These are phyloP conservation scores for Herpailurus yagouaroundi DNA, from an alignment of 2,113 vertebrate genomes.

Conservation along the genomic window DNA sequence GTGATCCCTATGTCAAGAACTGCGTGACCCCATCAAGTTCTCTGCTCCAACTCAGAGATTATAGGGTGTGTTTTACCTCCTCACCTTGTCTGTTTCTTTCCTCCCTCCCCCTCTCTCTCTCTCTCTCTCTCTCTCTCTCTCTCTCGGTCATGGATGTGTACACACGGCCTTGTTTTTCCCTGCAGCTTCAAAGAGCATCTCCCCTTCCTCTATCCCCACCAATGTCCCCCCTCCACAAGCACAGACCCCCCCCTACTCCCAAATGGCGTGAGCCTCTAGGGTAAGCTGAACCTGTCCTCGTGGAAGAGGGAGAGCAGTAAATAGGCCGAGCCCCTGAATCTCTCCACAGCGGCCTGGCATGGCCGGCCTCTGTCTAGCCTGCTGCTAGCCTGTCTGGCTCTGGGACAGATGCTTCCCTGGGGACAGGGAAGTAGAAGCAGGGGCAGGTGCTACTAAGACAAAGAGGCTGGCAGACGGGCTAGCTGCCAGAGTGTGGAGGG, in stretches of 20 bases:
- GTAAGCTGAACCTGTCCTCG: neutral
- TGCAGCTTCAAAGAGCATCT: neutral
- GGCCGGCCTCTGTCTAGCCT: neutral
- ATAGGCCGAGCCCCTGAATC: neutral
- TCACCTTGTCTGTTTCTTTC: neutral
- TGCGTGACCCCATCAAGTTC: no score
- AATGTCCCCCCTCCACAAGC: neutral
- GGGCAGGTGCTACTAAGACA: neutral
- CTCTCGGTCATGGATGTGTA: neutral
- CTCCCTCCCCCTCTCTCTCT: neutral
- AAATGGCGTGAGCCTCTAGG: accelerated
- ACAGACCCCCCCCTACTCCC: neutral
- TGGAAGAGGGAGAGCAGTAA: neutral
- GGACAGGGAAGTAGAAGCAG: neutral
- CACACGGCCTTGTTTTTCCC: neutral
- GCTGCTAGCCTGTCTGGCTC: neutral
- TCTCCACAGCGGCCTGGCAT: neutral
- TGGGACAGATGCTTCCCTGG: neutral
- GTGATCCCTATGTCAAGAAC: neutral
- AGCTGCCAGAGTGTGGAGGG: neutral
- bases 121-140: neutral
- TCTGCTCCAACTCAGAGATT: neutral
- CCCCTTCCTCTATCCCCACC: neutral
- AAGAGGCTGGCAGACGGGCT: neutral
- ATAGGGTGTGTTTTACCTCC: neutral